These are phyloP conservation scores for Trachelipus rathkii DNA, from an alignment of 1,140 invertebrate species.

Conservation along the genomic window DNA sequence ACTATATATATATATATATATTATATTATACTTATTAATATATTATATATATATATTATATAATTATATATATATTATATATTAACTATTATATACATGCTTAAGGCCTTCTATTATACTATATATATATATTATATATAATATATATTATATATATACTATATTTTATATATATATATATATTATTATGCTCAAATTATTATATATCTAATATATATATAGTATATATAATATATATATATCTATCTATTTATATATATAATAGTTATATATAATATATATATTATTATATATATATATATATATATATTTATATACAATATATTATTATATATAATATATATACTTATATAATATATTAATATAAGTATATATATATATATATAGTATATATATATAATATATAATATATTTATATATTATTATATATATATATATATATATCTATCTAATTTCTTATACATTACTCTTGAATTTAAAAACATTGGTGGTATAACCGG, in stretches of 20 bases:
- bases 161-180: neutral
- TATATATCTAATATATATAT: constrained; percentile 11
- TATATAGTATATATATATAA: constrained; percentile 4
- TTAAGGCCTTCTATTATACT: too few species aligned
- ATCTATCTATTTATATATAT: too few species aligned
- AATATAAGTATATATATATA: constrained; percentile 1
- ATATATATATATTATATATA: neutral
- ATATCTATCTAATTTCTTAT: neutral
- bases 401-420: constrained; percentile 11
- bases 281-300: constrained; percentile 6
- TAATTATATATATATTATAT: neutral
- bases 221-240: neutral
- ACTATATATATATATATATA: constrained; percentile 4
- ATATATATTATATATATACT: constrained; percentile 6
- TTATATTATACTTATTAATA: too few species aligned
- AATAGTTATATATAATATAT: too few species aligned
- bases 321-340: neutral
- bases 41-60: constrained; percentile 6
- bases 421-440: constrained; percentile 4
- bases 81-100: too few species aligned
- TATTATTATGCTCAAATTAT: neutral
- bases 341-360: constrained; percentile 1
- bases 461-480: neutral
- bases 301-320: constrained; percentile 4
- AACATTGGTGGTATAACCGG: neutral